Conservation (phyloP, 2,888 invertebrate species). For the Cerceris ruficornis region DNA sequence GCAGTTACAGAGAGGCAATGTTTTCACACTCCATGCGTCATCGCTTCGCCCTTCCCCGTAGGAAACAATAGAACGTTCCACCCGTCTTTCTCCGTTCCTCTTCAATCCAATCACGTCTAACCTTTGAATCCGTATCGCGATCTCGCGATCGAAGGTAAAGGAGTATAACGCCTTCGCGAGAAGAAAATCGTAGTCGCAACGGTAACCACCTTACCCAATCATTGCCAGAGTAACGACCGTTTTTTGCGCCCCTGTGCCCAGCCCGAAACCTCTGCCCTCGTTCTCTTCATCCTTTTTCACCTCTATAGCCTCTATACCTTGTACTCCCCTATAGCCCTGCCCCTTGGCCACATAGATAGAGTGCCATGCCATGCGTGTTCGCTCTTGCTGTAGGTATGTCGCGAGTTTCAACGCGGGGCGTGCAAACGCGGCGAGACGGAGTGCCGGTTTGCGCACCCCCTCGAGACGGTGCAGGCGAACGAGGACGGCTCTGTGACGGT, state of each 20-base stretch:
- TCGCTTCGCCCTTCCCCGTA: not conserved
- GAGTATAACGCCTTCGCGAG: not conserved
- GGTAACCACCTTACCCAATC: slow-evolving; percentile 1
- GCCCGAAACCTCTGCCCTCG: slow-evolving; percentile 29
- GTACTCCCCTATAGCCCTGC: slow-evolving; percentile 25
- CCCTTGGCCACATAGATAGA: slow-evolving; percentile 78
- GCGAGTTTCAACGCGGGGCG: slow-evolving; percentile 99
- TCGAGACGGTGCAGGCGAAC: slow-evolving; percentile 97
- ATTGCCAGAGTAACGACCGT: slow-evolving; percentile 1
- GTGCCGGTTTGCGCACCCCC: slow-evolving; percentile 99
- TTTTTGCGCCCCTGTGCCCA: slow-evolving; percentile 60
- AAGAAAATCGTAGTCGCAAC: not conserved
- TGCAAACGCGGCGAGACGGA: slow-evolving; percentile 98
- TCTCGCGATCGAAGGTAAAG: no score
- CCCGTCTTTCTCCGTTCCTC: no score
- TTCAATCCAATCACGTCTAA: no score
- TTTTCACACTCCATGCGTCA: not conserved
- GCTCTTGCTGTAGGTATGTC: slow-evolving; percentile 93
- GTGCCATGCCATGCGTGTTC: slow-evolving; percentile 82
- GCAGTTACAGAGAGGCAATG: not conserved
- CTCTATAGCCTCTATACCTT: no score
- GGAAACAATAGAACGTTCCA: no score
- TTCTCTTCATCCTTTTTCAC: no score
- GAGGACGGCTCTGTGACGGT: slow-evolving; percentile 99
- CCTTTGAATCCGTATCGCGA: no score